Evolutionary conservation across 2,888 invertebrate genomes (phyloP).

Genomic region (Octonoba sinensis): DNA sequence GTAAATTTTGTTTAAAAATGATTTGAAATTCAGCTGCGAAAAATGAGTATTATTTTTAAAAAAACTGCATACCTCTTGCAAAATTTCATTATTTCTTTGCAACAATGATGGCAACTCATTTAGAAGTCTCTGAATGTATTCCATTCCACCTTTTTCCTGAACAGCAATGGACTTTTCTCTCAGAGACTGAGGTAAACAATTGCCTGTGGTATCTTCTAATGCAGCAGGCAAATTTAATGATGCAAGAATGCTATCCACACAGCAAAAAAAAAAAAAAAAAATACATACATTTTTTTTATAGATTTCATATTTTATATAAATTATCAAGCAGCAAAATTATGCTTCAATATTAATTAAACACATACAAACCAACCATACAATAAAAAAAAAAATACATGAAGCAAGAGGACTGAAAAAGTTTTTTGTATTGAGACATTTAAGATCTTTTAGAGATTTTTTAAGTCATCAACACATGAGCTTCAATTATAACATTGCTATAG

Average conservation of each 20-base stretch:
- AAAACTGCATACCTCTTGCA: slow-evolving; percentile 82
- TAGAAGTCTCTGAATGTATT: slow-evolving; percentile 80
- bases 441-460: too few species aligned
- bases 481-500: too few species aligned
- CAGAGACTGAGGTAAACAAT: slow-evolving; percentile 87
- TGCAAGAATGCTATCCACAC: slow-evolving; percentile 79
- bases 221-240: slow-evolving; percentile 97
- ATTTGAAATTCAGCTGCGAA: background rate
- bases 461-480: too few species aligned
- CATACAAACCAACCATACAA: too few species aligned
- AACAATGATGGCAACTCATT: slow-evolving; percentile 90
- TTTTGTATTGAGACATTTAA: too few species aligned
- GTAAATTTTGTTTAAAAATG: background rate
- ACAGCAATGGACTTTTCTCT: slow-evolving; percentile 86
- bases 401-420: too few species aligned
- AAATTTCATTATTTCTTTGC: slow-evolving; percentile 91
- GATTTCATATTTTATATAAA: too few species aligned
- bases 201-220: slow-evolving; percentile 83
- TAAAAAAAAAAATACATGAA: too few species aligned
- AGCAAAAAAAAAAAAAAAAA: background rate
- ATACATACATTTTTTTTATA: background rate
- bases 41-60: background rate
- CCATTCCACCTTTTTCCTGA: slow-evolving; percentile 82
- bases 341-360: too few species aligned
- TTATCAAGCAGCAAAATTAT: too few species aligned